Base-by-base conservation (phyloP, 2,888 invertebrate genomes). In the Exephanes ischioxanthus region DNA sequence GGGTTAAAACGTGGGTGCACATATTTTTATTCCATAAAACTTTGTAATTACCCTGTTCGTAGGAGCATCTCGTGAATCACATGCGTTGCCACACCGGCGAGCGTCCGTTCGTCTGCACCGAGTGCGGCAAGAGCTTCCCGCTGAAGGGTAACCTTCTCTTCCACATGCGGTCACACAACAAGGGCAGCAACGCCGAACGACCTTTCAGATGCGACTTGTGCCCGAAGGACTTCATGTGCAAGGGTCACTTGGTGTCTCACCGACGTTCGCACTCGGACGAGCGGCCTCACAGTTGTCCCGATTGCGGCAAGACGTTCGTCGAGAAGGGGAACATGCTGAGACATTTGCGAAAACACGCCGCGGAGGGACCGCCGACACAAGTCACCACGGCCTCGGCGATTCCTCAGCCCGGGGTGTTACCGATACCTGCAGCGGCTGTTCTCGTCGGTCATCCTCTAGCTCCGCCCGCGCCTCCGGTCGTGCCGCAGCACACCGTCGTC, bases 41-140 rank as follows among this genome's bases (percentile, higher is more conserved):
- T 48, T 4, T 3, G 16, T 16, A 55, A 53, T 19, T 14, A 30
- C 30, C 70, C 9, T 30, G 22, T 41, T 16, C 48, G 33, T 87
- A 94, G 94, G 97, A 97, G 90, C 96, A 97, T 90, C 95, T 97
- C 61, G 95, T 96, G 80, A 96, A 97, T 89, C 97, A 97, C 92
- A 97, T 97, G 97, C 95, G 97, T 94, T 97, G 93, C 91, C 96
- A 98, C 95, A 96, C 96, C 89, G 96, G 97, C 70, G 97, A 98
- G 93, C 95, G 97, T 68, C 98, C 98, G 7, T 97, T 96, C 93
- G 96, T 97, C 79, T 98, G 98, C 92, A 96, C 96, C 85, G 97
- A 97, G 91, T 98, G 98, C 93, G 98, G 98, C 91, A 98, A 97
- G 93, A 97, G 97, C 72, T 98, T 98, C 94, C 97, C 97, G 0